Evolutionary conservation across 2,888 invertebrate genomes (phyloP).

Genomic region (Diaprepes abbreviatus): DNA sequence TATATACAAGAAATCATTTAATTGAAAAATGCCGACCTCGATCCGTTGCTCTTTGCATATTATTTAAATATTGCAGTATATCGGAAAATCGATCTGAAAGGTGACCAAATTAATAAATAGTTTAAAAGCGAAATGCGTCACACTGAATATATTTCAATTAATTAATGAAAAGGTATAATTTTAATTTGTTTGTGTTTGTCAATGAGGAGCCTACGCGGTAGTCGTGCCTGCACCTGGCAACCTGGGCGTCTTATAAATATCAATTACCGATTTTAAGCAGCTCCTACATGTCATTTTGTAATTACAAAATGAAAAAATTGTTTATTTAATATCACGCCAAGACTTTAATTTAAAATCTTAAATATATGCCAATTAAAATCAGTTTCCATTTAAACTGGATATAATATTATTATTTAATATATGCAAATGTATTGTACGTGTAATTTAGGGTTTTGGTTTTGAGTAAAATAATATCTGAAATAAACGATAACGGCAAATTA

Average conservation of each 20-base stretch:
- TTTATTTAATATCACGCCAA: constrained; percentile 13
- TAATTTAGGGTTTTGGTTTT: too few species aligned
- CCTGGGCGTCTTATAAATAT: constrained; percentile 41
- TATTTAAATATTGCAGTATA: neutral
- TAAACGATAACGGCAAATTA: too few species aligned
- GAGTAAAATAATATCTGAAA: too few species aligned
- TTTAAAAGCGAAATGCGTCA: neutral
- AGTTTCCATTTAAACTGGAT: too few species aligned
- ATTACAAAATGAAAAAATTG: constrained; percentile 32
- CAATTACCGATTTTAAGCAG: constrained; percentile 40
- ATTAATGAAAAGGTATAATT: constrained; percentile 26
- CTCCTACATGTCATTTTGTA: constrained; percentile 23
- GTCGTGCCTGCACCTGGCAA: constrained; percentile 32
- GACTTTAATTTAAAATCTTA: neutral
- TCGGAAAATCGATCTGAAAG: neutral
- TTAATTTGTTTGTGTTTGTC: constrained; percentile 39
- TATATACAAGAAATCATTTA: too few species aligned
- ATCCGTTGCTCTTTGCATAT: too few species aligned
- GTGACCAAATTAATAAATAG: neutral
- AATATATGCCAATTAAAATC: constrained; percentile 3
- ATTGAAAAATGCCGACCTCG: too few species aligned
- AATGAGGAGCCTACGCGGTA: constrained; percentile 31
- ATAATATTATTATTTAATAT: too few species aligned
- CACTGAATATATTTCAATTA: constrained; percentile 22
- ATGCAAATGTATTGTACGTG: too few species aligned